phyloP scores from a whole-genome alignment of 2,888 invertebrate species.

The Liodrosophila aerea region DNA sequence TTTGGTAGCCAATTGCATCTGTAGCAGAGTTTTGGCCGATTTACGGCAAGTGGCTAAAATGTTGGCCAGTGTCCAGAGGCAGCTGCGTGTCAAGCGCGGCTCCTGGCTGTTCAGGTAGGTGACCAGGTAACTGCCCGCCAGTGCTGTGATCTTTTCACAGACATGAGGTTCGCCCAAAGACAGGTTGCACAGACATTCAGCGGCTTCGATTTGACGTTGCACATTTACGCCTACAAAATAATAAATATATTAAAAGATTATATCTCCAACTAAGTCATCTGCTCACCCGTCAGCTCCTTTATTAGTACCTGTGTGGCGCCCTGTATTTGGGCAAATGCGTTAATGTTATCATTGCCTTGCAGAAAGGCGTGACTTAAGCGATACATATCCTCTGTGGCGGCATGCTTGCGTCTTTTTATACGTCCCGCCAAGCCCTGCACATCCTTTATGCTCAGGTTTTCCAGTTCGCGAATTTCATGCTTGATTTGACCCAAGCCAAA shows the following conservation, averaged over 20 bases:
- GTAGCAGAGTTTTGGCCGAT: conserved; percentile 62
- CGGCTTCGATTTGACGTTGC: conserved; percentile 72
- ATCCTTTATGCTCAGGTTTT: conserved; percentile 75
- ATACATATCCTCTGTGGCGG: conserved; percentile 77
- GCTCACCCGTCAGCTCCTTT: conserved; percentile 80
- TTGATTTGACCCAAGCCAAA: conserved; percentile 79
- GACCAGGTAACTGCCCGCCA: conserved; percentile 80
- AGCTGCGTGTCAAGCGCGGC: conserved; percentile 68
- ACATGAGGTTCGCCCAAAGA: conserved; percentile 78
- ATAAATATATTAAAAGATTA: neutral
- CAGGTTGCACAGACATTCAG: conserved; percentile 80
- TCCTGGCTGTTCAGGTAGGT: conserved; percentile 75
- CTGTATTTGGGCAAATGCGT: conserved; percentile 72
- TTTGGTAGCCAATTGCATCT: conserved; percentile 79
- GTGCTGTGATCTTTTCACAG: conserved; percentile 77
- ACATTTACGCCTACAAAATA: conserved; percentile 66
- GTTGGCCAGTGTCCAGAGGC: conserved; percentile 80
- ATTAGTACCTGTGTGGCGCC: conserved; percentile 80
- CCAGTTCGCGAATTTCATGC: conserved; percentile 66
- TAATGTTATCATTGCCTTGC: conserved; percentile 77
- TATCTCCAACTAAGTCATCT: no score
- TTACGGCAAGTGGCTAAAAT: conserved; percentile 73
- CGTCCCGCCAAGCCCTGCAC: conserved; percentile 74
- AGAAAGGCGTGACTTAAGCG: conserved; percentile 80
- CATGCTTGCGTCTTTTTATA: conserved; percentile 80